A percentile compares a stretch with the other conserved stretches of the same genome.
Conservation (phyloP, 2,888 invertebrate genomes). For the Pharmacophagus antenor region DNA sequence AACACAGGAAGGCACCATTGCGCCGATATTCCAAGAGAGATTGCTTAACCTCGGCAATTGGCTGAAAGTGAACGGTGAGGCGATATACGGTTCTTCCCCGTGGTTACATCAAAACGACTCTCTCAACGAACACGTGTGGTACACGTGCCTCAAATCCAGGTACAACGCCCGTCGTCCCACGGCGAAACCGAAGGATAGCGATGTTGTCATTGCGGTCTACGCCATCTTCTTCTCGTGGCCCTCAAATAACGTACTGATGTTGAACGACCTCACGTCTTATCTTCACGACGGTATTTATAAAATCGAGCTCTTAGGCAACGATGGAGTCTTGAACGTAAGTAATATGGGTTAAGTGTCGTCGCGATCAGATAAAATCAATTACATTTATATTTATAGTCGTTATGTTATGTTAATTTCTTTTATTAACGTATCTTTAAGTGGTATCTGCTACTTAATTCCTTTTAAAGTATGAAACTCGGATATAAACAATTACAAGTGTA, state of each 20-base stretch:
- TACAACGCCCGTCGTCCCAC: slow-evolving; percentile 50
- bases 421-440: slow-evolving; percentile 7
- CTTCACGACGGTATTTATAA: slow-evolving; percentile 48
- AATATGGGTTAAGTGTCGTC: slow-evolving; percentile 29
- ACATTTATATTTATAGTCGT: neutral
- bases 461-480: slow-evolving; percentile 2
- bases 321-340: slow-evolving; percentile 52
- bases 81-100: slow-evolving; percentile 89
- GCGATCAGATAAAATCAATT: neutral
- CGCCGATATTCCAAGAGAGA: slow-evolving; percentile 92
- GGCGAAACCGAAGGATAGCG: slow-evolving; percentile 38
- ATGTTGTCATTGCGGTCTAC: slow-evolving; percentile 76
- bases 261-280: slow-evolving; percentile 46
- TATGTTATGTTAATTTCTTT: slow-evolving; percentile 3
- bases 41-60: slow-evolving; percentile 89
- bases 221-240: slow-evolving; percentile 88
- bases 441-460: neutral
- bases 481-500: too few relatives aligned
- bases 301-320: slow-evolving; percentile 53
- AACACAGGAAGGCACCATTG: slow-evolving; percentile 92
- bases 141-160: slow-evolving; percentile 67
- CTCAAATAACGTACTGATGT: slow-evolving; percentile 64
- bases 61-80: slow-evolving; percentile 92
- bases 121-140: slow-evolving; percentile 86
- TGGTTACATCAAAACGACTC: slow-evolving; percentile 93